Base-by-base conservation (phyloP, 2,888 invertebrate genomes). In the Reticulitermes lucifugus region DNA sequence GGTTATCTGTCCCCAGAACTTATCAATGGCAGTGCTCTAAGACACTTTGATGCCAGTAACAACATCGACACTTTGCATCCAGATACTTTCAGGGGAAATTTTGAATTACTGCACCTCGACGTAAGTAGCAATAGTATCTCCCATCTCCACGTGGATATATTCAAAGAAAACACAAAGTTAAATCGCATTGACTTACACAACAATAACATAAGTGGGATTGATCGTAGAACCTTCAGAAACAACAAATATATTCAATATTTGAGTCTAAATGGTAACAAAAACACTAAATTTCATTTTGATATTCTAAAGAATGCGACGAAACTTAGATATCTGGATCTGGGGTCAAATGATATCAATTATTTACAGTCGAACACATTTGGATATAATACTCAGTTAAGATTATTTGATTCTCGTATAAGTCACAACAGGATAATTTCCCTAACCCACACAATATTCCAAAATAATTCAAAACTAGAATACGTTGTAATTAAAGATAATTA, bases 371-470 rank as follows among this genome's bases (percentile, higher is more conserved):
- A 6, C n/a, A 65, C 65, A 9, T 65, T 65, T 25, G 25, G 12
- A 10, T 25, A 25, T n/a, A 65, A 65, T 65, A n/a, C 25, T 65
- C 25, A 25, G 25, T 25, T 65, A 25, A 25, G 25, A 25, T 25
- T 25, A 25, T 25, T 25, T 25, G 25, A 25, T 25, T 0, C 25
- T 25, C 25, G 25, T 25, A 25, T 65, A 5, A 65, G 65, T 25
- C 65, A 65, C 65, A 65, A 25, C 25, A 65, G 25, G 25, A 4
- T 65, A 65, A 25, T 65, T 12, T 65, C 65, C 4, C 65, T 65
- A 10, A 25, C 65, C 25, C 65, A 65, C n/a, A 65, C 65, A 25
- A 65, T 65, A 65, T 65, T 65, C 65, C 65, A 65, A 65, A 65
- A 65, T 25, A 65, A 65, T 25, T 25, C 65, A 65, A 65, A 65